Percentiles rank a stretch among this genome's conserved stretches.
Evolutionary conservation across 2,888 invertebrate species (phyloP).

Genomic region (Ormyrus rosae): DNA sequence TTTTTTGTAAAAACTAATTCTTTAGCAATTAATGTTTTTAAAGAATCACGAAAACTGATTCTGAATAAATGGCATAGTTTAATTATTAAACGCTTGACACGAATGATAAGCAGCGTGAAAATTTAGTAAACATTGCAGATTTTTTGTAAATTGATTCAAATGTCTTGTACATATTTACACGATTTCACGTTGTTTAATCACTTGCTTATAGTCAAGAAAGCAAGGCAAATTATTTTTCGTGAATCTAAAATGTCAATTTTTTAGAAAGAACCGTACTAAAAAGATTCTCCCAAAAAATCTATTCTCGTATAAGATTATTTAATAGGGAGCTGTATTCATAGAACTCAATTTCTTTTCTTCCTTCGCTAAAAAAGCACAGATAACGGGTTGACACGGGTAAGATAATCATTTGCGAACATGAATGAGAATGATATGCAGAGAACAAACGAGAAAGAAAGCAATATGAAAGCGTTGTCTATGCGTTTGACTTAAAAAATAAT

Average conservation of each 20-base stretch:
- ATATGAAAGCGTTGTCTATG: conserved; percentile 4
- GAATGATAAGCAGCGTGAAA: not conserved
- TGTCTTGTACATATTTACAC: conserved; percentile 34
- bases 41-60: conserved; percentile 1
- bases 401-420: conserved; percentile 20
- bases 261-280: no score
- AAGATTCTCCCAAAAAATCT: no score
- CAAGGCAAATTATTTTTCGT: not conserved
- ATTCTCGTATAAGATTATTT: no score
- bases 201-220: not conserved
- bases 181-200: conserved; percentile 5
- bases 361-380: conserved; percentile 4
- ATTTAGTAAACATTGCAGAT: conserved; percentile 16
- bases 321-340: no score
- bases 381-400: conserved; percentile 22
- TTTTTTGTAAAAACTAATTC: no score
- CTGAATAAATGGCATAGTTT: not conserved
- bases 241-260: not conserved
- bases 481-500: conserved; percentile 6
- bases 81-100: not conserved
- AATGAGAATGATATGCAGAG: conserved; percentile 1
- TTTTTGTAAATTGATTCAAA: conserved; percentile 26
- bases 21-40: not conserved
- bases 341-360: conserved; percentile 3
- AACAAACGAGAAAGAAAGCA: conserved; percentile 20